phyloP scores from a whole-genome alignment of 2,797 vertebrate genomes.

The Sarcophilus harrisii region DNA sequence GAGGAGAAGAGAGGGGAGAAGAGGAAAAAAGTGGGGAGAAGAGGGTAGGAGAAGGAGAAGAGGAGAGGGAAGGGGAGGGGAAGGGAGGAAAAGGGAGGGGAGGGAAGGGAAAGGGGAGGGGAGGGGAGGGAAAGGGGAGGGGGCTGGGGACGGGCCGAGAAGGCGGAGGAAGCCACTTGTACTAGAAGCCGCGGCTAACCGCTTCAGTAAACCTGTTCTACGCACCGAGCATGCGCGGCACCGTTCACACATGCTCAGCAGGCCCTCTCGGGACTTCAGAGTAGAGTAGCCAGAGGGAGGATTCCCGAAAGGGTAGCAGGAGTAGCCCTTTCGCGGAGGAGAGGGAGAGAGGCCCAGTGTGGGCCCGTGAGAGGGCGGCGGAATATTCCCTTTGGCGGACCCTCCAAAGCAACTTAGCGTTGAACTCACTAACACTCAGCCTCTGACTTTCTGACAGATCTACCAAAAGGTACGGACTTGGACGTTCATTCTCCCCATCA shows the following conservation, averaged over 20 bases:
- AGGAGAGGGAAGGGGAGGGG: not conserved
- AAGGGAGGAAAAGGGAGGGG: not conserved
- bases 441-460: slow-evolving; percentile 25
- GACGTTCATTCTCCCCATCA: not conserved
- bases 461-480: not conserved
- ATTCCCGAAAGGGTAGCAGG: slow-evolving; percentile 10
- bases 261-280: slow-evolving; percentile 26
- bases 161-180: slow-evolving; percentile 40
- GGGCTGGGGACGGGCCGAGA: not conserved
- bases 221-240: slow-evolving; percentile 72
- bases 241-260: slow-evolving; percentile 74
- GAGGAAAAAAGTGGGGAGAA: not conserved
- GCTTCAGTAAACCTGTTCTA: slow-evolving; percentile 61
- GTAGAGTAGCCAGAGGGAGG: not conserved
- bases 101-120: not conserved
- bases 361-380: not conserved
- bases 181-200: slow-evolving; percentile 51
- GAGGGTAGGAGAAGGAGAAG: not conserved
- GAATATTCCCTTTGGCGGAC: not conserved
- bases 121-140: slow-evolving; percentile 5
- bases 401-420: slow-evolving; percentile 27
- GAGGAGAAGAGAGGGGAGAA: not conserved
- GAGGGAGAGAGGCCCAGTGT: not conserved
- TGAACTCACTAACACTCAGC: slow-evolving; percentile 12
- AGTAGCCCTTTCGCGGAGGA: not conserved